Evolutionary conservation across 2,888 invertebrate genomes (phyloP).

Genomic region (Spicauda simplicius): DNA sequence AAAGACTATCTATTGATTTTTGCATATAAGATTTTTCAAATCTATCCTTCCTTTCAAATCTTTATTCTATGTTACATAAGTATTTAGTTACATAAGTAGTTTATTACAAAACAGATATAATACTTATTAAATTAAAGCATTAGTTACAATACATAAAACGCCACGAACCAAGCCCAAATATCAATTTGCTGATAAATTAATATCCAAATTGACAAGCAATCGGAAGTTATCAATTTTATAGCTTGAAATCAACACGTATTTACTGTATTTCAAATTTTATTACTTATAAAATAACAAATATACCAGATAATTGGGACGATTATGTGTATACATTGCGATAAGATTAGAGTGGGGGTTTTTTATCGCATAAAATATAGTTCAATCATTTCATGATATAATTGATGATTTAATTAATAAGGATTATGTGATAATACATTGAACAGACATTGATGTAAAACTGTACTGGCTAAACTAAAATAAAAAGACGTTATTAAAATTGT

Average conservation of each 20-base stretch:
- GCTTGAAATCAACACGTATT: slow-evolving; percentile 35
- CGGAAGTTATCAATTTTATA: slow-evolving; percentile 38
- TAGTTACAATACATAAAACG: neutral
- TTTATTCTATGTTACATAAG: too few relatives aligned
- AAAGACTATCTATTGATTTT: too few relatives aligned
- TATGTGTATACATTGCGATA: slow-evolving; percentile 28
- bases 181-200: slow-evolving; percentile 18
- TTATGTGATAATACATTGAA: neutral
- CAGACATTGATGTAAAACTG: neutral
- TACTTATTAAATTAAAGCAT: neutral
- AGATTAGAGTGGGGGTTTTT: neutral
- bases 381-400: slow-evolving; percentile 9
- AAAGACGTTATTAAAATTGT: too few relatives aligned
- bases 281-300: slow-evolving; percentile 23
- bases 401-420: slow-evolving; percentile 8
- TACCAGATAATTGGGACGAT: slow-evolving; percentile 31
- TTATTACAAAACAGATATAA: too few relatives aligned
- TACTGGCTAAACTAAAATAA: too few relatives aligned
- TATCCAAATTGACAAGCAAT: slow-evolving; percentile 34
- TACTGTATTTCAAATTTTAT: slow-evolving; percentile 27
- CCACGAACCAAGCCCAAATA: slow-evolving; percentile 16
- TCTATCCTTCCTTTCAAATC: too few relatives aligned
- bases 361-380: slow-evolving; percentile 20
- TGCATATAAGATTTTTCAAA: too few relatives aligned
- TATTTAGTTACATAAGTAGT: too few relatives aligned